Conservation (phyloP, 2,797 vertebrate genomes). For the Mus minutoides region DNA sequence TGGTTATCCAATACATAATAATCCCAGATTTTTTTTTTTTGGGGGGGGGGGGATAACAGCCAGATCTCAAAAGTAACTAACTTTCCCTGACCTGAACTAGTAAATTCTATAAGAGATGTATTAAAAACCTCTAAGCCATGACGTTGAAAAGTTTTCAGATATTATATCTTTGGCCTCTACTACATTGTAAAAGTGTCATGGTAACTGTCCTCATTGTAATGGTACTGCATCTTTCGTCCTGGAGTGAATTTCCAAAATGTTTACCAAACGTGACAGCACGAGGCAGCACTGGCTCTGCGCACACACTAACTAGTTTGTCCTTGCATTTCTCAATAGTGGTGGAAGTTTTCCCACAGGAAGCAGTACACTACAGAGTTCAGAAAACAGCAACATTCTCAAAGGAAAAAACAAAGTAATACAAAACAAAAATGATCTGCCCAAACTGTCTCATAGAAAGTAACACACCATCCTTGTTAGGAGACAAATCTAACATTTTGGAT, state of each 20-base stretch:
- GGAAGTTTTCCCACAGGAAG: not conserved
- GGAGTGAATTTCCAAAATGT: not conserved
- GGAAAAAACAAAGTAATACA: not conserved
- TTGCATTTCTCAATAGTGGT: rapidly evolving
- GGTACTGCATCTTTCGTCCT: not conserved
- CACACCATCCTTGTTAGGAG: not conserved
- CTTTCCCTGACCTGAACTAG: not conserved
- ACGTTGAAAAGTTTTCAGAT: not conserved
- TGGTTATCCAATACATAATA: not conserved
- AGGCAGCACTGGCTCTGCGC: not conserved
- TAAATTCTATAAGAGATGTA: not conserved
- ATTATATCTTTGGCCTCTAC: not conserved
- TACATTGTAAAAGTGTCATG: not conserved
- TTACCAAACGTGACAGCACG: not conserved
- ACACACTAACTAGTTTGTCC: not conserved
- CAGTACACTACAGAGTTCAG: not conserved
- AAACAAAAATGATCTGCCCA: not conserved
- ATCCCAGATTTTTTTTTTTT: not conserved
- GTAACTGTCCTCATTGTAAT: not conserved
- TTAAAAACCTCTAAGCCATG: not conserved
- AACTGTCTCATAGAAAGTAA: not conserved
- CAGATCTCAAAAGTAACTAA: not conserved
- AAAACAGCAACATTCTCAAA: not conserved
- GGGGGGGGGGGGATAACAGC: not conserved
- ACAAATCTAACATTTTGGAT: not conserved